Evolutionary conservation across 2,113 vertebrate species (phyloP), one percentile per base, ranked within the genome.

Genomic region (Syngnathus typhle): DNA sequence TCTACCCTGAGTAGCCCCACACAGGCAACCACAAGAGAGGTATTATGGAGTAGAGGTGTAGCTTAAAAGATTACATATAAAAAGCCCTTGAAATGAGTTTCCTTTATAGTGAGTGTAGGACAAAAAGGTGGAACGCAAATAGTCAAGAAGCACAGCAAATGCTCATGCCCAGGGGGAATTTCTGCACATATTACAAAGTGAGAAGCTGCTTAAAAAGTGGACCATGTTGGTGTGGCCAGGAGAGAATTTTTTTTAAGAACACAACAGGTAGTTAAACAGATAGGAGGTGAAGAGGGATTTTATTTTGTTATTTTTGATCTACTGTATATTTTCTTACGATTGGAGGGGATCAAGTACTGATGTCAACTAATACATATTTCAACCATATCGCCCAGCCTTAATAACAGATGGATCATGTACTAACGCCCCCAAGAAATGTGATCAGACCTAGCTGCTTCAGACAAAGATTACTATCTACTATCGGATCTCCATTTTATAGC

Each of bases 31-130:
- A 86, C 71, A 72, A 6, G 64, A 76, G 82, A 73, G 36, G 79
- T 71, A 84, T 87, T 84, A 85, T 83, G 61, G 41, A 66, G 74
- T 71, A 73, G 77, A 83, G 77, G 80, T 85, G 80, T 75, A 84
- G 79, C 81, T 87, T 85, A 85, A 81, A 82, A 83, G 82, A 83
- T 87, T 85, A 84, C 64, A 69, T 46, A 60, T 41, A 41, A 38
- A 69, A 87, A 80, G 69, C 65, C 61, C 59, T 83, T 83, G 68
- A 81, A 84, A 81, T 84, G 64, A 76, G 74, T 73, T 51, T 85
- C 66, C 66, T 63, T 82, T 69, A 76, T 82, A 79, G 69, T 80
- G 67, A 80, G 79, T 72, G 70, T 32, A 37, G 63, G 72, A 71
- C 73, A 59, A 67, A 27, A 81, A 78, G 74, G 66, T 71, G 60